Evolutionary conservation across 2,113 vertebrate genomes (phyloP).

Genomic region (Egretta garzetta): DNA sequence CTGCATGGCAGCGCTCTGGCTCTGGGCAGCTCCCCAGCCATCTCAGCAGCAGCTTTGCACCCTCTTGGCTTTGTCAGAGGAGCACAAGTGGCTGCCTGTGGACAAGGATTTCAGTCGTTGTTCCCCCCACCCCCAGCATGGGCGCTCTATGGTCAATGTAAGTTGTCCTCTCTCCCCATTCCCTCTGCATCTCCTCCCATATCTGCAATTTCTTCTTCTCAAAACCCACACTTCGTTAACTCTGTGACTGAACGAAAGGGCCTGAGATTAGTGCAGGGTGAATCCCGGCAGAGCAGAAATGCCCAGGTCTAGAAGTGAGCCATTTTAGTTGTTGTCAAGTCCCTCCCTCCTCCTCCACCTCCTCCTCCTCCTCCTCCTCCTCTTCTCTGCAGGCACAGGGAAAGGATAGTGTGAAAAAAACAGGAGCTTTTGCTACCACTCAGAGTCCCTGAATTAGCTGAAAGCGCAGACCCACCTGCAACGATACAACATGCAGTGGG

Average conservation of each 20-base stretch:
- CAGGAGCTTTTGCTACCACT: neutral
- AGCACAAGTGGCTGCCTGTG: neutral
- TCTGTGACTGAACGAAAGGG: neutral
- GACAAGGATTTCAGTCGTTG: neutral
- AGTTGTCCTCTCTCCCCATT: neutral
- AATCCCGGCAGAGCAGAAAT: neutral
- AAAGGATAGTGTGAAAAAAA: neutral
- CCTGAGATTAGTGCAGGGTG: neutral
- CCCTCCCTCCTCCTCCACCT: neutral
- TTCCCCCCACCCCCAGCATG: fast-evolving
- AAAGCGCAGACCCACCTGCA: neutral
- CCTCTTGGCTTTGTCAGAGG: neutral
- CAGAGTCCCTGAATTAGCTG: neutral
- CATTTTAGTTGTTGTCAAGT: neutral
- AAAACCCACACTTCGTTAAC: neutral
- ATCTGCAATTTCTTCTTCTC: neutral
- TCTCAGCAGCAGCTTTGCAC: neutral
- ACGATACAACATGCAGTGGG: neutral
- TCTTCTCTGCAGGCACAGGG: neutral
- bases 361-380: neutral
- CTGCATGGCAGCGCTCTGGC: neutral
- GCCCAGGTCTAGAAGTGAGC: neutral
- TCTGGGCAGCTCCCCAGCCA: neutral
- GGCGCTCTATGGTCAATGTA: neutral
- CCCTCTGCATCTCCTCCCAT: neutral